Evolutionary conservation across 2,888 invertebrate genomes (phyloP).

Genomic region (Lycia hirtaria): DNA sequence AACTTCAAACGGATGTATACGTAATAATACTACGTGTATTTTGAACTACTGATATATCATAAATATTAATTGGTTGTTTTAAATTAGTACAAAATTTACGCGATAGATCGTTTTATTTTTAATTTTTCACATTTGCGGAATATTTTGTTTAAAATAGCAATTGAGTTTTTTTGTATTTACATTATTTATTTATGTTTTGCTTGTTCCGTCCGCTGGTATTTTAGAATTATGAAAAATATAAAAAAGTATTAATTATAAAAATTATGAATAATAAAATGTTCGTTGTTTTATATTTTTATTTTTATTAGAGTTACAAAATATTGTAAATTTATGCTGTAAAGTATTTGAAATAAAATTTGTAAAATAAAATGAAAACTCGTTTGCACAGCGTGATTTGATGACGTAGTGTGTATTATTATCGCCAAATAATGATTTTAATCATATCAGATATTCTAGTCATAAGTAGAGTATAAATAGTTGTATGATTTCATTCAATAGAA

Average conservation of each 20-base stretch:
- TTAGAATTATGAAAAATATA: neutral
- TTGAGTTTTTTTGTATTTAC: neutral
- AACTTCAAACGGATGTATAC: too few species aligned
- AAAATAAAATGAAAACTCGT: constrained; percentile 43
- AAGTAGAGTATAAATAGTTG: neutral
- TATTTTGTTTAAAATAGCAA: too few species aligned
- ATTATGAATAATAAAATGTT: neutral
- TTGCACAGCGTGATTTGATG: constrained; percentile 81
- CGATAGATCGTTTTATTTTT: too few species aligned
- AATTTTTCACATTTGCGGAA: too few species aligned
- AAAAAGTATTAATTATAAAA: neutral
- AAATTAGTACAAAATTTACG: too few species aligned
- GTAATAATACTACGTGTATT: too few species aligned
- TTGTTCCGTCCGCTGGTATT: constrained; percentile 10
- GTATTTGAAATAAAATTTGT: constrained; percentile 43
- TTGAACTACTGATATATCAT: too few species aligned
- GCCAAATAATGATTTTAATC: constrained; percentile 57
- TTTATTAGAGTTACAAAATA: neutral
- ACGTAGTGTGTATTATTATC: constrained; percentile 64
- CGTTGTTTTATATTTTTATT: neutral
- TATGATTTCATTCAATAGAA: neutral
- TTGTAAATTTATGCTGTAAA: constrained; percentile 9
- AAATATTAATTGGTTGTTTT: too few species aligned
- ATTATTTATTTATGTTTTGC: constrained; percentile 3
- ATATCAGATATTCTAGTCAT: constrained; percentile 51